Evolutionary conservation across 2,888 invertebrate species (phyloP).

Genomic region (Acheta domesticus): DNA sequence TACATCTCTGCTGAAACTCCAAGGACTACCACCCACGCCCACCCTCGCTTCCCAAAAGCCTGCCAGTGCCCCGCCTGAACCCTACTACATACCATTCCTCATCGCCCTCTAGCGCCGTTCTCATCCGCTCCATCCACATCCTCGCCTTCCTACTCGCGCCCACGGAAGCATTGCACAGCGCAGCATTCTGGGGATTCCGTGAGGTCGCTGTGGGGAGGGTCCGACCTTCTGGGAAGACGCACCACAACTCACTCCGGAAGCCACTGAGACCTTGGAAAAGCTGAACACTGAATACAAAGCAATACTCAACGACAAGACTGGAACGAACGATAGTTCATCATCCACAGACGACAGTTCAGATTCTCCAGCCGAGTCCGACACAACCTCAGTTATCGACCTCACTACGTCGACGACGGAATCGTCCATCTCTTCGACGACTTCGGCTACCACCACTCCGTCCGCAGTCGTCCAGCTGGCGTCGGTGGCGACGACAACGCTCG

Average conservation of each 20-base stretch:
- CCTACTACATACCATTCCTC: background rate
- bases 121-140: background rate
- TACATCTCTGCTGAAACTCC: background rate
- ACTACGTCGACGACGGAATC: background rate
- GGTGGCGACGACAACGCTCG: background rate
- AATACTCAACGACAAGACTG: background rate
- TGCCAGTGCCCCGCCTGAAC: background rate
- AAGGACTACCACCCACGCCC: background rate
- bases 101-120: background rate
- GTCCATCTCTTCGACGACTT: background rate
- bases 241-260: background rate
- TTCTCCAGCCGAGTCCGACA: background rate
- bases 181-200: background rate
- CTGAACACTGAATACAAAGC: background rate
- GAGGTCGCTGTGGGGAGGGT: background rate
- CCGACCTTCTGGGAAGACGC: background rate
- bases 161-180: background rate
- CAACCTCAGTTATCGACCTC: background rate
- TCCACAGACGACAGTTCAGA: too few relatives aligned
- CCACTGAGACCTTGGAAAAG: background rate
- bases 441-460: background rate
- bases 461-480: background rate
- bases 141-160: background rate
- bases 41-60: background rate
- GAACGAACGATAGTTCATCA: background rate